Evolutionary conservation across 2,888 invertebrate genomes (phyloP), one percentile per base, ranked within the genome.

Genomic region (Silvanus unidentatus): DNA sequence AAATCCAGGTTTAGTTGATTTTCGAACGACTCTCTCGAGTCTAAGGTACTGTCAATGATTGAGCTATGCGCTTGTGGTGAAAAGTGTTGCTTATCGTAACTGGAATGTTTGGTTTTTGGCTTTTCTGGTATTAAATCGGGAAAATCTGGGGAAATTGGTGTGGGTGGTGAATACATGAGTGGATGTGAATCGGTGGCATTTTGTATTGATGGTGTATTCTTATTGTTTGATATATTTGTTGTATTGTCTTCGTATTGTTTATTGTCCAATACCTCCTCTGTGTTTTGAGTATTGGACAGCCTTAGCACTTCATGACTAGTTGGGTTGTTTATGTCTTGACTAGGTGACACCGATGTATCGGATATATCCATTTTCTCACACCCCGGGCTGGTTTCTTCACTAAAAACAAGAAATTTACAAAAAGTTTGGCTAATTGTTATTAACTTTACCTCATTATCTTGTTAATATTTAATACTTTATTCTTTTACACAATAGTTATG

Each of bases 111-210:
- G 29, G 46, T 44, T 53, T 65, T 63, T 4, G 65, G 59, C 48
- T 68, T 66, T 53, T 70, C 63, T 4, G 70, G 70, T 43, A 71
- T 70, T 15, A 71, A 48, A 55, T 71, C 71, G 2, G 71, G 72
- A 59, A 58, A 70, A 54, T 68, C 67, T 3, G 66, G 64, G 1
- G 69, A 65, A 30, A 66, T 59, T 14, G 68, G 63, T 5, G 69
- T 64, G 12, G 55, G 53, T 10, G 69, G 64, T 5, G 68, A 65
- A 50, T 59, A 61, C 72, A 73, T 72, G 43, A 73, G 54, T 3
- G 73, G 73, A 54, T 73, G 73, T 13, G 66, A 70, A 57, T 72
- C 63, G 34, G 71, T 73, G 37, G 71, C 71, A 54, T 69, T 69
- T 40, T 53, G 47, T 22, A 45, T 42, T n/a, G 29, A 32, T 16